phyloP scores from a whole-genome alignment of 1,140 invertebrate species.

The Neoseiulus cucumeris region DNA sequence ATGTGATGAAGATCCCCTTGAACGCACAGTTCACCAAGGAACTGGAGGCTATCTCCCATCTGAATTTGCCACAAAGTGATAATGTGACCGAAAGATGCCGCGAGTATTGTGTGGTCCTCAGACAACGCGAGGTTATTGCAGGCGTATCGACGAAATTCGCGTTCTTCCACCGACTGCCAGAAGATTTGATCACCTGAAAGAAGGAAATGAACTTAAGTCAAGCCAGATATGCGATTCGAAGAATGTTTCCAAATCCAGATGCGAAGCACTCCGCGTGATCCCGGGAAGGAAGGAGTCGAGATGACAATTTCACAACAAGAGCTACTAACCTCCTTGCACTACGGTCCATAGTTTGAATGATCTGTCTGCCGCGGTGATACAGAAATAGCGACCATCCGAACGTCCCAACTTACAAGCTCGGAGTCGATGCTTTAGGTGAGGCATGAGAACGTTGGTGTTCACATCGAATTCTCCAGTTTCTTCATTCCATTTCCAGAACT shows the following conservation, averaged over 20 bases:
- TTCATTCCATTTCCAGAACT: not conserved
- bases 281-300: too few species aligned
- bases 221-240: not conserved
- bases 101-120: not conserved
- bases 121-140: not conserved
- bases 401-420: not conserved
- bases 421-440: not conserved
- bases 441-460: not conserved
- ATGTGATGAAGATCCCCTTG: not conserved
- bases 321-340: not conserved
- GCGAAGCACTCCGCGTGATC: not conserved
- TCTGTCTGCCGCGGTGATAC: not conserved
- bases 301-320: not conserved
- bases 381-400: not conserved
- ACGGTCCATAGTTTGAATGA: not conserved
- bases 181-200: constrained; percentile 1
- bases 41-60: not conserved
- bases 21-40: not conserved
- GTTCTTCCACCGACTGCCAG: constrained; percentile 6
- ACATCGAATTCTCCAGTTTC: not conserved
- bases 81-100: not conserved
- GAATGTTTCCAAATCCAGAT: not conserved
- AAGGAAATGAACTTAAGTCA: not conserved
- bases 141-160: not conserved
- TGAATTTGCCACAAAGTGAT: not conserved